Conservation (phyloP, 2,888 invertebrate genomes). For the Xylocampa areola region DNA sequence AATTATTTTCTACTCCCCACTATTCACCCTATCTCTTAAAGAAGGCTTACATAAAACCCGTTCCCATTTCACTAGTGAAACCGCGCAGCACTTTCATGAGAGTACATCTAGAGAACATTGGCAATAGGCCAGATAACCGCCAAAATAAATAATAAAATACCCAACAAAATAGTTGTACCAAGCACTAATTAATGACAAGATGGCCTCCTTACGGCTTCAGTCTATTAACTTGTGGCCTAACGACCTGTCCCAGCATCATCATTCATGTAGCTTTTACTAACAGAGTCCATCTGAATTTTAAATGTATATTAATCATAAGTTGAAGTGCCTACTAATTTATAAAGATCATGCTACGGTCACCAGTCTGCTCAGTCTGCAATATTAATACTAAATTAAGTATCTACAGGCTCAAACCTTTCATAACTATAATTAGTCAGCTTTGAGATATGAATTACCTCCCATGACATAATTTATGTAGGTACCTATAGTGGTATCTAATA, state of each 20-base stretch:
- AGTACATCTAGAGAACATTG: no score
- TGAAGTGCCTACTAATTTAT: neutral
- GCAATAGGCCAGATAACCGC: neutral
- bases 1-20: no score
- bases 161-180: neutral
- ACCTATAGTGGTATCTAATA: no score
- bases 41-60: no score
- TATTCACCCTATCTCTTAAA: no score
- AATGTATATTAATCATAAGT: conserved; percentile 1
- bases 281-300: conserved; percentile 3
- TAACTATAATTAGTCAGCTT: no score
- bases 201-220: neutral
- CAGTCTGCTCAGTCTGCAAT: neutral
- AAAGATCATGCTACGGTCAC: conserved; percentile 1
- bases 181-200: neutral
- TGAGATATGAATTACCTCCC: no score
- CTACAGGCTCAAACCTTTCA: no score
- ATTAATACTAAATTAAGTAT: no score
- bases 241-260: conserved; percentile 5
- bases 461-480: no score
- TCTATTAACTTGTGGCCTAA: conserved; percentile 1
- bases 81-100: no score
- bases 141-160: neutral
- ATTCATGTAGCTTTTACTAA: conserved; percentile 2
- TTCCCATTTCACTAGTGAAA: no score